Evolutionary conservation across 2,888 invertebrate species (phyloP).

Genomic region (Tipula helvola): DNA sequence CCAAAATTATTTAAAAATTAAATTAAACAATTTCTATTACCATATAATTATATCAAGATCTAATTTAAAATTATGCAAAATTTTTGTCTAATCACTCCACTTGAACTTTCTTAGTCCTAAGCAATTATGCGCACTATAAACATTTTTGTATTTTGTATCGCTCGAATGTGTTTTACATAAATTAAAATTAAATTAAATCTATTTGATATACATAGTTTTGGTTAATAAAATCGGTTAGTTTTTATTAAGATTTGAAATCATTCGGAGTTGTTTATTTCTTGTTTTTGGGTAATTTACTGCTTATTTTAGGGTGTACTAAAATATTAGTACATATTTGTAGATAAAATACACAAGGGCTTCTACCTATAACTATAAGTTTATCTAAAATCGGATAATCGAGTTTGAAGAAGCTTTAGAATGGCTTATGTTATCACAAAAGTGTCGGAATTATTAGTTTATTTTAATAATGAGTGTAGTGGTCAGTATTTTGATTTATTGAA

Average conservation of each 20-base stretch:
- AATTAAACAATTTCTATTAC: no score
- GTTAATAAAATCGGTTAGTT: background rate
- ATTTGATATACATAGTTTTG: background rate
- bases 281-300: background rate
- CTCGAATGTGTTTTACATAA: background rate
- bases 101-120: background rate
- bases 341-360: background rate
- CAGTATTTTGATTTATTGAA: conserved; percentile 18
- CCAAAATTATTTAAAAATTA: no score
- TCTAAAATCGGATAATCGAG: background rate
- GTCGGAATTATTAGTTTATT: conserved; percentile 27
- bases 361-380: background rate
- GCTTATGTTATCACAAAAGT: conserved; percentile 30
- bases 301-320: background rate
- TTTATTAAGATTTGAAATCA: background rate
- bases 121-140: background rate
- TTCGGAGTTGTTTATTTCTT: background rate
- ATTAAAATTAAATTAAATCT: background rate
- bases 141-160: background rate
- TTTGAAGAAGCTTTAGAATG: conserved; percentile 24
- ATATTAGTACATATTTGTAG: background rate
- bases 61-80: background rate
- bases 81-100: background rate
- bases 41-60: background rate
- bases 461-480: conserved; percentile 36